These are phyloP conservation scores for Cynopterus brachyotis DNA, from an alignment of 2,113 vertebrate genomes.

Conservation along the genomic window DNA sequence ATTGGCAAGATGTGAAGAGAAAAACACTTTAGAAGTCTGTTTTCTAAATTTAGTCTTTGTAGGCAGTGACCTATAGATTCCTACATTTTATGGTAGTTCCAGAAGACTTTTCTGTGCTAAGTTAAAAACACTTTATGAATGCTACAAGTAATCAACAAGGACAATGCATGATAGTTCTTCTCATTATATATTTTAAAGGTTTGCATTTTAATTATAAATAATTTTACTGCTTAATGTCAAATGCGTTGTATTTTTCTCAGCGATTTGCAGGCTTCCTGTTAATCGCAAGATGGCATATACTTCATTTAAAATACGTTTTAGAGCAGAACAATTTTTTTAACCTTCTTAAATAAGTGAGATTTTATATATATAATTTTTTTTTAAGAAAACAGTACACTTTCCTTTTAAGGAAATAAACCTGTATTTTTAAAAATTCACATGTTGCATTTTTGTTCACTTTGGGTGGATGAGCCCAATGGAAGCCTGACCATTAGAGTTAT, in stretches of 20 bases:
- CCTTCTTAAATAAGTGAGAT: background rate
- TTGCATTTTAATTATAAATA: background rate
- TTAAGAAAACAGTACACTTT: background rate
- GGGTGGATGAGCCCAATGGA: background rate
- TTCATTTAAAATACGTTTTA: slow-evolving; percentile 21
- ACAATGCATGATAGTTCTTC: background rate
- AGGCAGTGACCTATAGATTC: background rate
- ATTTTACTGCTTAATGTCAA: background rate
- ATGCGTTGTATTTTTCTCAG: slow-evolving; percentile 7
- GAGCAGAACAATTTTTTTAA: background rate
- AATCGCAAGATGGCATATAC: slow-evolving; percentile 42
- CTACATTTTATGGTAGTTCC: background rate
- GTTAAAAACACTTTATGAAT: slow-evolving; percentile 39
- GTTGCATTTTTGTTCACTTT: background rate
- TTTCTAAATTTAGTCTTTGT: slow-evolving; percentile 18
- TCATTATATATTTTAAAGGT: slow-evolving; percentile 23
- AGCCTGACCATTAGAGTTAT: background rate
- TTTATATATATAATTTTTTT: too few species aligned
- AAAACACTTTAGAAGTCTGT: background rate
- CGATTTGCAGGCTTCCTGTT: background rate
- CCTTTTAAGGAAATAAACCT: background rate
- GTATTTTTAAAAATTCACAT: background rate
- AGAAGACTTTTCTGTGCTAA: background rate
- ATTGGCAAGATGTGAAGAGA: background rate
- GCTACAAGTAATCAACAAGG: slow-evolving; percentile 41